Conservation (phyloP, 2,797 vertebrate species). For the Sternotherus odoratus region DNA sequence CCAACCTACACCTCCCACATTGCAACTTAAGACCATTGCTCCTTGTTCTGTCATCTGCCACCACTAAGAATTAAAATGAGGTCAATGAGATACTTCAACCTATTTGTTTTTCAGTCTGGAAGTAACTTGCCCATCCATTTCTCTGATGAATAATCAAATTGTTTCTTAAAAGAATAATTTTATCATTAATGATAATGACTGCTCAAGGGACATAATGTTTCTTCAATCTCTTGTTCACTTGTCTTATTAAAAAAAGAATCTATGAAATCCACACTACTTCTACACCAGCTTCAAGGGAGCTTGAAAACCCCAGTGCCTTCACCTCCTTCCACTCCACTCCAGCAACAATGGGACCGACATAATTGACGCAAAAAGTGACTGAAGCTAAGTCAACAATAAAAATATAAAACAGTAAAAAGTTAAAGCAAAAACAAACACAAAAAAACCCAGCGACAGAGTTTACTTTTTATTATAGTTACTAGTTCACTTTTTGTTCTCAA, state of each 20-base stretch:
- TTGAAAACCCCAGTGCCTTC: not conserved
- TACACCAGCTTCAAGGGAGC: not conserved
- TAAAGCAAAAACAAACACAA: slow-evolving; percentile 4
- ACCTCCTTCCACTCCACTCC: not conserved
- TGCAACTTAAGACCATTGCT: no score
- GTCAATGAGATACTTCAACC: slow-evolving; percentile 32
- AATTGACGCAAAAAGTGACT: not conserved
- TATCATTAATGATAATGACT: not conserved
- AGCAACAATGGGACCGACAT: not conserved
- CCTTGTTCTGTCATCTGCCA: no score
- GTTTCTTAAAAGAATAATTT: slow-evolving; percentile 30
- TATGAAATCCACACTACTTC: not conserved
- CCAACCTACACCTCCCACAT: no score
- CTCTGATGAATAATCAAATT: slow-evolving; percentile 45
- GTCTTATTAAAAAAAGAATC: not conserved
- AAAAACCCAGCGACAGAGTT: not conserved
- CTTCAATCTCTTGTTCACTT: not conserved
- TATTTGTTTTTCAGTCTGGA: not conserved
- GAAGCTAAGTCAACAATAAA: not conserved
- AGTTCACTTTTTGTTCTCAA: slow-evolving; percentile 51
- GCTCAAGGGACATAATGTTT: not conserved
- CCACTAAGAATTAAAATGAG: no score
- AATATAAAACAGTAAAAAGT: not conserved
- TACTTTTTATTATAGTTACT: not conserved
- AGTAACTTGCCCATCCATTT: slow-evolving; percentile 47